Conservation (phyloP, 2,888 invertebrate genomes). For the Pegoplata infirma region DNA sequence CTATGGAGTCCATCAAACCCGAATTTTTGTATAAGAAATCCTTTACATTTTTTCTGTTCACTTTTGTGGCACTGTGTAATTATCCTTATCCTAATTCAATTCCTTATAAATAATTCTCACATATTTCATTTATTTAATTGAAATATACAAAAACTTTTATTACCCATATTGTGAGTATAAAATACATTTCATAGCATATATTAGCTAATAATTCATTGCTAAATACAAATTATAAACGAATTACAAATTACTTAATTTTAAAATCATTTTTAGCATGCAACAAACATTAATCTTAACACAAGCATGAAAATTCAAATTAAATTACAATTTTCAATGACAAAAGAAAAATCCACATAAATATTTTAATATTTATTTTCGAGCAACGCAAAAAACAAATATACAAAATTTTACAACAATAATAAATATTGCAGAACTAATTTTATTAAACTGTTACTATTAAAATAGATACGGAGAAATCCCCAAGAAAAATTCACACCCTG, state of each 20-base stretch:
- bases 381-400: neutral
- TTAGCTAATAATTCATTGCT: conserved; percentile 62
- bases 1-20: too few relatives aligned
- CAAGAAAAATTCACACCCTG: conserved; percentile 41
- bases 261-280: conserved; percentile 58
- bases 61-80: too few relatives aligned
- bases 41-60: too few relatives aligned
- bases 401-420: conserved; percentile 67
- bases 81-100: neutral
- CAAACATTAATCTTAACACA: conserved; percentile 59
- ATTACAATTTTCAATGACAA: conserved; percentile 39
- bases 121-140: conserved; percentile 56
- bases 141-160: conserved; percentile 20
- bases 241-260: conserved; percentile 76
- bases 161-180: too few relatives aligned
- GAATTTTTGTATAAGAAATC: too few relatives aligned
- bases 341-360: conserved; percentile 36
- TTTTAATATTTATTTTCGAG: neutral
- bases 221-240: conserved; percentile 72
- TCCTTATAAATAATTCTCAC: conserved; percentile 59
- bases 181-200: too few relatives aligned
- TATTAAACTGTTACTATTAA: conserved; percentile 67
- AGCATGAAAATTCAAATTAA: conserved; percentile 62
- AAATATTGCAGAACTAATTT: conserved; percentile 75
- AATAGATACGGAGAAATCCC: conserved; percentile 18